These are phyloP conservation scores for Lacanobia wlatinum DNA, from an alignment of 2,888 invertebrate species.

Conservation along the genomic window DNA sequence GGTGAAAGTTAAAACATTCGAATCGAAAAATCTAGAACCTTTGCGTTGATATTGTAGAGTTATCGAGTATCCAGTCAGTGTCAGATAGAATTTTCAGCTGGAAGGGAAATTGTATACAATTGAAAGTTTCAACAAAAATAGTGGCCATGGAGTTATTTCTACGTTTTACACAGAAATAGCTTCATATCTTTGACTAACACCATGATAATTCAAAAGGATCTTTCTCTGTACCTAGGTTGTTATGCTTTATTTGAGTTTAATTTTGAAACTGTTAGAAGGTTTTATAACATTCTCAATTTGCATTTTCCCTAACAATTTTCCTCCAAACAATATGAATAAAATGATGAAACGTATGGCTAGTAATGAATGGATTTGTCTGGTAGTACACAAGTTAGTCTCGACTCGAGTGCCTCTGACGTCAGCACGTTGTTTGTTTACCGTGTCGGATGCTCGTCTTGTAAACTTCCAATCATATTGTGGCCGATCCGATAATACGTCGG, in stretches of 20 bases:
- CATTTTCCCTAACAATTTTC: slow-evolving; percentile 1
- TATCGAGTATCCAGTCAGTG: neutral
- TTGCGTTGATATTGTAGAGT: slow-evolving; percentile 3
- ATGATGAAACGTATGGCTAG: slow-evolving; percentile 40
- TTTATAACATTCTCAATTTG: neutral
- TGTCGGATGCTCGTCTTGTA: slow-evolving; percentile 83
- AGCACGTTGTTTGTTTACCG: slow-evolving; percentile 83
- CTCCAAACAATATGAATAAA: slow-evolving; percentile 22
- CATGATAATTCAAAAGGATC: neutral
- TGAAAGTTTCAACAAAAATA: neutral
- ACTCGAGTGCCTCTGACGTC: slow-evolving; percentile 80
- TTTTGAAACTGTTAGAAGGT: neutral
- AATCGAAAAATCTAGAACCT: slow-evolving; percentile 22
- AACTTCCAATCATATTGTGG: slow-evolving; percentile 86
- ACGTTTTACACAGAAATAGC: neutral
- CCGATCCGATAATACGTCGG: slow-evolving; percentile 71
- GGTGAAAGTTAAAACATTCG: slow-evolving; percentile 46
- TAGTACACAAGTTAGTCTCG: slow-evolving; percentile 49
- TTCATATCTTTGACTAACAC: neutral
- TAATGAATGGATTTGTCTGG: slow-evolving; percentile 54
- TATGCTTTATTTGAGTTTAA: neutral
- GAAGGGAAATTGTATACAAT: neutral
- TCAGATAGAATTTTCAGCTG: neutral
- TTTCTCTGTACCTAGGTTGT: neutral
- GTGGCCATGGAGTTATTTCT: neutral